Conservation (phyloP, 1,140 invertebrate species). For the Helicoverpa zea region DNA sequence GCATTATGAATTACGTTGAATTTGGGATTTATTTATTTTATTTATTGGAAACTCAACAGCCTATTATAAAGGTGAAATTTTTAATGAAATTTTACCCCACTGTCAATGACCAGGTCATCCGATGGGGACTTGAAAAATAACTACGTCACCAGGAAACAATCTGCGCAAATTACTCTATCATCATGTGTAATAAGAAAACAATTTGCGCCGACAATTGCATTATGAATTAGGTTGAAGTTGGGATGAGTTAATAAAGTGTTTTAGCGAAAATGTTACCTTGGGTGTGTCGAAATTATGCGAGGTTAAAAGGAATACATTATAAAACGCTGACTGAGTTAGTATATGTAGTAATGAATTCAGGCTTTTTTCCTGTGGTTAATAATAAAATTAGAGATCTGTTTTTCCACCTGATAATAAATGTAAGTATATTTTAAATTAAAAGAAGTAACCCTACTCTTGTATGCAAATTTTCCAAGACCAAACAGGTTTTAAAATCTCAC, state of each 20-base stretch:
- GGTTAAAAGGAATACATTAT: slow-evolving; percentile 34
- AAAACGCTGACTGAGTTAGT: not conserved
- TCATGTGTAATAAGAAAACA: not conserved
- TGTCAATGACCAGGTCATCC: slow-evolving; percentile 71
- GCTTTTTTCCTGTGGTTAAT: not conserved
- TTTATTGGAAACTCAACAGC: too few relatives aligned
- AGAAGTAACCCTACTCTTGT: not conserved
- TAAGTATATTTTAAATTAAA: not conserved
- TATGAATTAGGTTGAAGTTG: not conserved
- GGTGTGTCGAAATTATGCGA: slow-evolving; percentile 20
- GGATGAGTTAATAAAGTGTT: slow-evolving; percentile 4
- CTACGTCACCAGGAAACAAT: slow-evolving; percentile 94
- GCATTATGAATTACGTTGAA: too few relatives aligned
- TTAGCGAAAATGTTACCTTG: not conserved
- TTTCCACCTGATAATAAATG: not conserved
- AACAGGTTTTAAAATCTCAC: too few relatives aligned
- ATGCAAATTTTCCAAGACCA: not conserved
- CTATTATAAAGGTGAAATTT: too few relatives aligned
- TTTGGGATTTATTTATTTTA: too few relatives aligned
- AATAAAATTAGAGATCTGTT: not conserved
- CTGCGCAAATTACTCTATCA: slow-evolving; percentile 84
- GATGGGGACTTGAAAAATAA: slow-evolving; percentile 91
- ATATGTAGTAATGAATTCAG: not conserved
- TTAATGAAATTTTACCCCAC: too few relatives aligned
- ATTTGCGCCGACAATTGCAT: not conserved